Percentiles rank a stretch among this genome's conserved stretches.
Conservation (phyloP, 2,888 invertebrate species). For the Invenusta paracnida region DNA sequence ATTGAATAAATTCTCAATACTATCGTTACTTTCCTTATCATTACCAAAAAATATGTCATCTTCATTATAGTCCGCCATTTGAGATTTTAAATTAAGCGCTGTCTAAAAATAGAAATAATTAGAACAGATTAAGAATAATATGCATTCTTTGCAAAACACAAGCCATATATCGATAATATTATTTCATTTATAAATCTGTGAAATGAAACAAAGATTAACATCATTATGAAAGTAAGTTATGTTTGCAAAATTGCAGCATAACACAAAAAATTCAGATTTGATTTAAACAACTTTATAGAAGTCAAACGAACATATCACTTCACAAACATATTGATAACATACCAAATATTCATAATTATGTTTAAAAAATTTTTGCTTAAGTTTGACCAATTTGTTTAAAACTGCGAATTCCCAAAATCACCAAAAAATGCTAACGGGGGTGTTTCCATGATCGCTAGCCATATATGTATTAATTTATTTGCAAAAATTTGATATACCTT, state of each 20-base stretch:
- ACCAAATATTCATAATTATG: background rate
- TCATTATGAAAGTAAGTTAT: background rate
- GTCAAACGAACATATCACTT: background rate
- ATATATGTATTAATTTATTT: background rate
- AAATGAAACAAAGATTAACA: background rate
- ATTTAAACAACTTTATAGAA: background rate
- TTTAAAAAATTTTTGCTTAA: background rate
- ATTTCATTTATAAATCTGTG: background rate
- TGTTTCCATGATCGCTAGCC: background rate
- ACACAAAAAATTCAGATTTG: background rate
- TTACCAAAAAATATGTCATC: too few species aligned
- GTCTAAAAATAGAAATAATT: too few species aligned
- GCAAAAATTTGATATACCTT: too few species aligned
- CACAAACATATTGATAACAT: background rate
- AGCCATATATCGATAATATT: background rate
- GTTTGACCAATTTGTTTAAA: background rate
- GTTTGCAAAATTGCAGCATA: background rate
- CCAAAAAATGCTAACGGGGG: background rate
- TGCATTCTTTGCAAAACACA: too few species aligned
- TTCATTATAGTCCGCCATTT: too few species aligned
- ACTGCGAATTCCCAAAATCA: background rate
- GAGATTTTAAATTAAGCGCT: too few species aligned
- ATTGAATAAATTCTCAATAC: too few species aligned
- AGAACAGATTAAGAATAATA: too few species aligned
- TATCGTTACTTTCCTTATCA: too few species aligned